A percentile compares a stretch with the other conserved stretches of the same genome.
These are phyloP conservation scores for Rhinogobio ventralis DNA, from an alignment of 2,797 vertebrate genomes.

Conservation along the genomic window DNA sequence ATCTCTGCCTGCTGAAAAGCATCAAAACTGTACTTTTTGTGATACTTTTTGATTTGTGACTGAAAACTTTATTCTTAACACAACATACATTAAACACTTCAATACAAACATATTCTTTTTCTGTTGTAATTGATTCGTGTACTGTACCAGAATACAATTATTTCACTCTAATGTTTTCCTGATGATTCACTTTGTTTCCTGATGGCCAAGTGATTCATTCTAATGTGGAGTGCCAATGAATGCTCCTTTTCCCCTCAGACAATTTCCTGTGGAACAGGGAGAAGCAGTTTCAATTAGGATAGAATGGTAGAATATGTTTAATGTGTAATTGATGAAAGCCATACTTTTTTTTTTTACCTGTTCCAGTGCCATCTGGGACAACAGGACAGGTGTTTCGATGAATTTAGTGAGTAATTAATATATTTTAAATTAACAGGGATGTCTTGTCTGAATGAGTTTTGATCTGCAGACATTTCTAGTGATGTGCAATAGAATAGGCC, in stretches of 20 bases:
- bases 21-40: background rate
- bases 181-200: conserved; percentile 17
- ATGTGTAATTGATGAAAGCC: conserved; percentile 15
- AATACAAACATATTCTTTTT: background rate
- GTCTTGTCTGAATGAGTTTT: background rate
- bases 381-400: background rate
- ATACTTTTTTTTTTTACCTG: background rate
- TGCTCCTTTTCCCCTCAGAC: conserved; percentile 2
- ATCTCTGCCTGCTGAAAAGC: background rate
- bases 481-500: background rate
- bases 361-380: conserved; percentile 15
- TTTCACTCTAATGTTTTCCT: background rate
- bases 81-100: background rate
- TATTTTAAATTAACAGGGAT: background rate
- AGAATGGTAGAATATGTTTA: conserved; percentile 21
- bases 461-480: background rate
- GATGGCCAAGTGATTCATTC: conserved; percentile 17
- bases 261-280: conserved; percentile 31
- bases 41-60: background rate
- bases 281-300: conserved; percentile 22
- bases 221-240: conserved; percentile 9
- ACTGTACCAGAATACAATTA: background rate
- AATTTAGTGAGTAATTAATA: conserved; percentile 10
- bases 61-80: conserved; percentile 6
- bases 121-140: background rate